phyloP scores from a whole-genome alignment of 2,888 invertebrate species.

The Alcis repandata region DNA sequence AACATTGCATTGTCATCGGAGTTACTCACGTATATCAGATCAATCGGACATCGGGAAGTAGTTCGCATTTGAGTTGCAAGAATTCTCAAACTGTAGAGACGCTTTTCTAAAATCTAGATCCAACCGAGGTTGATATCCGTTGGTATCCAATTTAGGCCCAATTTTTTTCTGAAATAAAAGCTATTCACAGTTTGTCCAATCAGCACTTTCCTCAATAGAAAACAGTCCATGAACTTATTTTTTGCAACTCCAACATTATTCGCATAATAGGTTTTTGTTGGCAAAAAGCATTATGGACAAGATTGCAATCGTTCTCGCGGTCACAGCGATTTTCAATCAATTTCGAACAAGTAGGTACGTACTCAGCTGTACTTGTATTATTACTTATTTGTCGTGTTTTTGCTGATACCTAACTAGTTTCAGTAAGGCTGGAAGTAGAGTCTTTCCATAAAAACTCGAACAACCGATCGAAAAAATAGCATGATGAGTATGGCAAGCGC shows the following conservation, averaged over 20 bases:
- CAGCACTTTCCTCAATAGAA: constrained; percentile 20
- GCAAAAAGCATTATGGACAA: constrained; percentile 13
- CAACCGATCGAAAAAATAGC: too few relatives aligned
- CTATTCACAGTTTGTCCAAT: background rate
- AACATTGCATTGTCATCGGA: too few relatives aligned
- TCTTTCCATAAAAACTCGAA: too few relatives aligned
- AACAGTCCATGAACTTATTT: constrained; percentile 28
- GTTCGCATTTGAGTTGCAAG: background rate
- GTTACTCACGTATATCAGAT: too few relatives aligned
- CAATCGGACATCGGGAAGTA: too few relatives aligned
- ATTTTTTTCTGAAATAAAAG: background rate
- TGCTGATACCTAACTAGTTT: constrained; percentile 8
- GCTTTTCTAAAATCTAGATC: background rate
- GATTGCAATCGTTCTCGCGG: constrained; percentile 31
- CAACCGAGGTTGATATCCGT: too few relatives aligned
- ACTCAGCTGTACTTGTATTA: background rate
- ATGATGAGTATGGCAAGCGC: too few relatives aligned
- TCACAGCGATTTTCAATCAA: constrained; percentile 15
- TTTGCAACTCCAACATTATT: constrained; percentile 11
- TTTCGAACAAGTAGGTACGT: background rate
- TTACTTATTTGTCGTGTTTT: constrained; percentile 28
- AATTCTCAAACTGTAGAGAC: background rate
- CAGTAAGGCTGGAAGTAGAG: too few relatives aligned
- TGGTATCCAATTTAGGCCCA: background rate
- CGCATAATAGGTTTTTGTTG: background rate